Base-by-base conservation (phyloP, 2,888 invertebrate species). In the Polyommatus icarus region DNA sequence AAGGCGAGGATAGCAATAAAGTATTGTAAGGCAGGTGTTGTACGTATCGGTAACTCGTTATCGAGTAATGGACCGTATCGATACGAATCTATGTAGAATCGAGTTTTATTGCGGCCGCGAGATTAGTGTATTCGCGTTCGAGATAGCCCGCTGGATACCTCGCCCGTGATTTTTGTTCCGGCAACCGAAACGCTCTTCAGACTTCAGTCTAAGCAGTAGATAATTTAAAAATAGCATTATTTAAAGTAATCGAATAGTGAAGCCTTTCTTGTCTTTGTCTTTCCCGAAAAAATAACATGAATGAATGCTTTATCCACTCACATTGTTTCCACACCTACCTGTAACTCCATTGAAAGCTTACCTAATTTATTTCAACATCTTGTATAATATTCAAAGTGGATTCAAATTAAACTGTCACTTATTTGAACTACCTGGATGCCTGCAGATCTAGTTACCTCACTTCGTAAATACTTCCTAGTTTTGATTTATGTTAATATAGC, bases 41-140 rank as follows among this genome's bases (percentile, higher is more conserved):
- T 80, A 81, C 79, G 81, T 81, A 82, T 83, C 80, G 79, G 81
- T 81, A 82, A 82, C 82, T 83, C 82, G 83, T 83, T 85, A 85
- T 84, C 85, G 82, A 81, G 83, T 82, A 84, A 84, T 82, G 82
- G 82, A 82, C 75, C 75, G 82, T 82, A 81, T 83, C 81, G 83
- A 83, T 83, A 81, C 80, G 80, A 82, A 83, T 83, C 84, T 82
- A 83, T 83, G 82, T 84, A 77, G 80, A 83, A 83, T 84, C 84
- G 82, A 82, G 81, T 83, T 83, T 83, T 82, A 84, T 83, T 82
- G 82, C 81, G 79, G 81, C 82, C 82, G 78, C 80, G 77, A 81
- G 82, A 84, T 84, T 84, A 82, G 80, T 79, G 78, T 79, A 81
- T 80, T 82, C 82, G 80, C 78, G 79, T 80, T 79, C 78, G 76